Base-by-base conservation (phyloP, 2,888 invertebrate genomes). In the Ichneumon xanthorius region DNA sequence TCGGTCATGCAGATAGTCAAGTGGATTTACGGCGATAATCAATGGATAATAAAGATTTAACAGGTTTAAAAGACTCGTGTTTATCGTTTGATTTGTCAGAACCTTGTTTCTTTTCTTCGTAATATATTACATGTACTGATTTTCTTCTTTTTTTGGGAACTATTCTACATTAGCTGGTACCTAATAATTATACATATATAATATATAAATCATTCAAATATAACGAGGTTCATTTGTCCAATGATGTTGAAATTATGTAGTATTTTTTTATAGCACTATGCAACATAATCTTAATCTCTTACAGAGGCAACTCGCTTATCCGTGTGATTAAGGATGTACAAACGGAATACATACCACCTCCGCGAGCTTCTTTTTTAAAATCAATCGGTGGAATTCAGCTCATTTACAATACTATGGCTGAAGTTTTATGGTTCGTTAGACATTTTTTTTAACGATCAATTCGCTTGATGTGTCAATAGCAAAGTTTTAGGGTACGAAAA, bases 101-200 rank as follows among this genome's bases (percentile, higher is more conserved):
- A 86, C 86, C 63, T 70, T 84, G 53, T 85, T 88, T 86, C 80
- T 87, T 84, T 87, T 81, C 82, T 87, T 85, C 84, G 87, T 88
- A 88, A 89, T 89, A 89, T 89, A 89, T 89, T 88, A 89, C 88
- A 89, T 86, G 86, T 88, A 89, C 83, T 83, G 88, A 87, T 87
- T 87, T 85, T 81, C 58, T 40, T 72, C 55, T 85, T 86, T 81
- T 72, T 73, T 85, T 86, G 76, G 73, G 75, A 75, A 86, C 83
- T 87, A 87, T 86, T 82, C 87, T 88, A 87, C 84, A 86, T 85
- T 86, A 84, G 85, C 82, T 87, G 76, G 71, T 84, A 87, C 75
- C 26, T 40, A 67, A 87, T 89, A 88, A 87, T 88, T 88, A 87
- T 86, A 87, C 86, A 87, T 89, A 86, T 86, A 86, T 87, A 86